Evolutionary conservation across 2,797 vertebrate species (phyloP), one percentile per base, ranked within the genome.

Genomic region (Macrochelys suwanniensis): DNA sequence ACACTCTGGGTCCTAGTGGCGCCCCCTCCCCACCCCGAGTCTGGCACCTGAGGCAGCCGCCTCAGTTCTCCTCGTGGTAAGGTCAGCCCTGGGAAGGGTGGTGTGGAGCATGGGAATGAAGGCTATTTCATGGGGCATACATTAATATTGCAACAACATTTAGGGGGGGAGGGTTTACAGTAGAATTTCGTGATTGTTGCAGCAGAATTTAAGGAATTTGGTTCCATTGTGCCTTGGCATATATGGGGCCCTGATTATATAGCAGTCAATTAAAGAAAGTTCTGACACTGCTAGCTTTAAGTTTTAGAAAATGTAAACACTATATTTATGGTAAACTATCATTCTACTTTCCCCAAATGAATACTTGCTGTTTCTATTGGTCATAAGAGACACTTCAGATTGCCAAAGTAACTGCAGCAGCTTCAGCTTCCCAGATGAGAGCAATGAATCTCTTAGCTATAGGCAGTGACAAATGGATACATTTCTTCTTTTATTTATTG

Each of bases 401-500:
- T 93, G 85, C 88, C 94, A 95, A 85, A 90, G 59, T 93, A 95
- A 56, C 89, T 88, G 83, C 61, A 91, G 89, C 71, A 95, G 76
- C 0, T 4, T 81, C 88, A 95, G 78, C 37, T 25, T 71, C 7
- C n/a, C 68, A 71, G 68, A 21, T 71, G 68, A 71, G 37, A 21
- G 21, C 76, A 80, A 82, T 53, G 28, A 54, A 54, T 92, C 54
- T 96, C 82, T 56, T 84, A 80, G 71, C 65, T 89, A 90, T 10
- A 53, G 42, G 49, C 80, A 88, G 80, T 71, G 59, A 91, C 61
- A 90, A 92, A 95, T 84, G 51, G 87, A 86, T 6, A 10, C 28
- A 68, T 93, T 93, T 94, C 92, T 93, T 51, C 59, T 83, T 82
- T 61, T 92, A 83, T 95, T 95, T 21, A 71, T 92, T 86, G 81